Evolutionary conservation across 2,888 invertebrate species (phyloP), one percentile per base, ranked within the genome.

Genomic region (Lasioglossum vierecki): DNA sequence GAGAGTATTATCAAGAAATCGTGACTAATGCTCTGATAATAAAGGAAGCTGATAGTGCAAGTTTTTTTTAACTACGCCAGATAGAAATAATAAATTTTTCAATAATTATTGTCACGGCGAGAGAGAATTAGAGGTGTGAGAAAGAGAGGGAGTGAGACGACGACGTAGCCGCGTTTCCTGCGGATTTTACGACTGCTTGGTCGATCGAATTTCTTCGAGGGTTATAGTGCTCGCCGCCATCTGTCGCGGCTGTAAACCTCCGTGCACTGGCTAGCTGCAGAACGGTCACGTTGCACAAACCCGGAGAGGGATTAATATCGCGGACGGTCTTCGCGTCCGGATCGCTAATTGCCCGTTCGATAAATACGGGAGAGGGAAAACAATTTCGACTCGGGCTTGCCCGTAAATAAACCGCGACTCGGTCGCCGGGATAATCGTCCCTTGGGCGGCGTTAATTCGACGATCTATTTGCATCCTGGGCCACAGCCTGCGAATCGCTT

Each of bases 1-100:
- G 97, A 26, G 96, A 96, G 86, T 97, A 97, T 94, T 98, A 98
- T 94, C 95, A 96, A 89, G 96, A 97, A 76, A 97, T 98, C 68
- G 95, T 97, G 4, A 95, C 96, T 15, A 96, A 93, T 49, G 95
- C 95, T 76, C 91, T 96, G 83, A 93, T 94, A n/a, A 91, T 86
- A 74, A 81, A 80, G 39, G 87, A 90, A 68, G 44, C 49, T 30
- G 87, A 77, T 11, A 30, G 30, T 1, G 30, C 30, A 30, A 1
- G 30, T 1, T 30, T 30, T 30, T 30, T 30, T 30, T 30, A 30
- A 1, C 30, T 30, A 1, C 30, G 30, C 30, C 30, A 30, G 30
- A 30, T 30, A 30, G 30, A 30, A 30, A 30, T 30, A 76, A 68
- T n/a, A 76, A 77, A 35, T 35, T 35, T 35, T 35, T 35, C 35